Percentiles rank a stretch among this genome's conserved stretches.
These are phyloP conservation scores for Ptilorrhoa leucosticta DNA, from an alignment of 2,113 vertebrate species.

Conservation along the genomic window DNA sequence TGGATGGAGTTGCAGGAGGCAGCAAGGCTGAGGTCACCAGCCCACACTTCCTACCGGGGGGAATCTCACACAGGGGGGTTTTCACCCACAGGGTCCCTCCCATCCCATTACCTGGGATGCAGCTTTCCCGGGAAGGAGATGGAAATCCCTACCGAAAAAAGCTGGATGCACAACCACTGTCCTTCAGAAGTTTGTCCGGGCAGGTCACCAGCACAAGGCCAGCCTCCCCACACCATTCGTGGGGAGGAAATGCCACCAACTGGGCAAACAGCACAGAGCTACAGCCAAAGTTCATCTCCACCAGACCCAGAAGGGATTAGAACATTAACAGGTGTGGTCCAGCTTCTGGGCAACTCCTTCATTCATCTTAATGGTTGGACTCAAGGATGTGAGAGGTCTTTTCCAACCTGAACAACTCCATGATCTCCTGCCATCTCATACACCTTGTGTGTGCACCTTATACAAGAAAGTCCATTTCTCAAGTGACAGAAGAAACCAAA, in stretches of 20 bases:
- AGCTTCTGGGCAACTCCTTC: background rate
- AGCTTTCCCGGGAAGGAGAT: accelerated
- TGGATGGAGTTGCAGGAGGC: background rate
- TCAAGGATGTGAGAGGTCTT: background rate
- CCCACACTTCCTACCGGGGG: background rate
- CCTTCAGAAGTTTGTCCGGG: background rate
- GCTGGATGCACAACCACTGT: accelerated
- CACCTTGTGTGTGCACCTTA: no score
- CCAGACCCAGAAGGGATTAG: background rate
- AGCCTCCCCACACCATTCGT: background rate
- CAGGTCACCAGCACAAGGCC: background rate
- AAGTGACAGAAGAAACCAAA: background rate
- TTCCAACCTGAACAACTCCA: background rate
- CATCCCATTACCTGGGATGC: no score
- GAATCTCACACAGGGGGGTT: background rate
- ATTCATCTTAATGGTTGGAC: no score
- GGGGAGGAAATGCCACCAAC: background rate
- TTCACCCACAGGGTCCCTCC: background rate
- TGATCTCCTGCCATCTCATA: background rate
- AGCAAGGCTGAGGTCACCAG: background rate
- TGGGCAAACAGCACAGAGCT: background rate
- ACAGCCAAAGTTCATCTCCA: background rate
- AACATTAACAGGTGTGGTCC: background rate
- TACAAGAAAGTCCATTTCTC: background rate
- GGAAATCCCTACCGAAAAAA: background rate